These are phyloP conservation scores for Embidobia sp. DNA, from an alignment of 2,888 invertebrate genomes.

Conservation along the genomic window DNA sequence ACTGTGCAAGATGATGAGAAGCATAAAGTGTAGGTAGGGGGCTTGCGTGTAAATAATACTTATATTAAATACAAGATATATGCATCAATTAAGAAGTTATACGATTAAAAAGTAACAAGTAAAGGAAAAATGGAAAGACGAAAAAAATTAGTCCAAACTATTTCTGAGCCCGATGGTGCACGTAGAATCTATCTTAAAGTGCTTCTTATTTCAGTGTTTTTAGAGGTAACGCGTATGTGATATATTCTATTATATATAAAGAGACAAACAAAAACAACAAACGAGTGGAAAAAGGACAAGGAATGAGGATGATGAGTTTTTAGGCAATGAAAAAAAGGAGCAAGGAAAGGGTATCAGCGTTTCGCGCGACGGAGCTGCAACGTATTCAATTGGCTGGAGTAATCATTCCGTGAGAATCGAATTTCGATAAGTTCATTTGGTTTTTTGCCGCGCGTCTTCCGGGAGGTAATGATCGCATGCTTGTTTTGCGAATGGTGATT, in stretches of 20 bases:
- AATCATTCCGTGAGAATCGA: constrained; percentile 27
- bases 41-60: constrained; percentile 77
- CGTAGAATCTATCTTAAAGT: constrained; percentile 82
- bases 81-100: constrained; percentile 76
- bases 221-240: constrained; percentile 82
- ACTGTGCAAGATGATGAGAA: not conserved
- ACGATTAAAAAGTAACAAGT: constrained; percentile 64
- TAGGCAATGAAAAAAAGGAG: constrained; percentile 70
- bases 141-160: constrained; percentile 76
- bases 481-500: constrained; percentile 28
- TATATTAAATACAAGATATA: constrained; percentile 74
- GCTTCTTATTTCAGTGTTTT: constrained; percentile 82
- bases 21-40: constrained; percentile 62
- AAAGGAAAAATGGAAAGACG: constrained; percentile 55
- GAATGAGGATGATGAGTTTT: constrained; percentile 69
- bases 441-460: constrained; percentile 14
- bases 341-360: constrained; percentile 37
- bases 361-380: constrained; percentile 16
- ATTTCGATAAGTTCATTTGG: constrained; percentile 17
- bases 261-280: constrained; percentile 68
- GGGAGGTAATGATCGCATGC: constrained; percentile 14
- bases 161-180: constrained; percentile 77
- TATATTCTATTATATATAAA: constrained; percentile 81
- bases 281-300: constrained; percentile 12
- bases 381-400: constrained; percentile 28